These are phyloP conservation scores for Brachyopa scutellaris DNA, from an alignment of 2,888 invertebrate species.

Conservation along the genomic window DNA sequence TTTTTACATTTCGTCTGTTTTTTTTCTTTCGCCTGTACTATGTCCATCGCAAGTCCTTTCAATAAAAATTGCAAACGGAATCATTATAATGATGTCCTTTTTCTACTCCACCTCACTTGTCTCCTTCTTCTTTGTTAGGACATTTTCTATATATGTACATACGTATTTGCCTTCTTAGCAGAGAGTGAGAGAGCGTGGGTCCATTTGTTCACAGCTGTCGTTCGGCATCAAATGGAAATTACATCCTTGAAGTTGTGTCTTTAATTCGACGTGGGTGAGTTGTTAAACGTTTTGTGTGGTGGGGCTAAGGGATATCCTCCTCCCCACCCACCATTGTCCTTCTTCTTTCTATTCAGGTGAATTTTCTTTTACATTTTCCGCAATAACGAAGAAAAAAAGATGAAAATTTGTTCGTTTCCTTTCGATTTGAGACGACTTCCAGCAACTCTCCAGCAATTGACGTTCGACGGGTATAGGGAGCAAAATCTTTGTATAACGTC, in stretches of 20 bases:
- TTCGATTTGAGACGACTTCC: conserved; percentile 36
- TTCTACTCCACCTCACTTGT: conserved; percentile 20
- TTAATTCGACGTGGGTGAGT: conserved; percentile 53
- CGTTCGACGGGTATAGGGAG: not conserved
- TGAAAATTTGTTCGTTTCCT: conserved; percentile 14
- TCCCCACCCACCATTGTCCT: not conserved
- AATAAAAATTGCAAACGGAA: conserved; percentile 71
- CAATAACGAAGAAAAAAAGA: not conserved
- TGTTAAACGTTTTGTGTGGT: conserved; percentile 27
- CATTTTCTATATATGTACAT: conserved; percentile 50
- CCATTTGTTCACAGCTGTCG: conserved; percentile 52
- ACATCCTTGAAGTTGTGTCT: conserved; percentile 59
- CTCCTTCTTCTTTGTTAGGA: conserved; percentile 35
- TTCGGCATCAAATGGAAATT: conserved; percentile 52
- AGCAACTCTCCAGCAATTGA: conserved; percentile 31
- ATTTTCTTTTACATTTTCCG: conserved; percentile 34
- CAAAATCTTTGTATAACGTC: conserved; percentile 5
- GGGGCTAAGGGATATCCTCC: not conserved
- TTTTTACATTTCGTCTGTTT: conserved; percentile 11
- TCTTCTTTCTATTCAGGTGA: conserved; percentile 43
- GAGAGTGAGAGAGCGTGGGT: not conserved
- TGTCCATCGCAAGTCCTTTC: conserved; percentile 42
- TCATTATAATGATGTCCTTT: conserved; percentile 71
- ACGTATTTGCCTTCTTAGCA: conserved; percentile 50
- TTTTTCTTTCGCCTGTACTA: conserved; percentile 5